Base-by-base conservation (phyloP, 2,888 invertebrate species). In the Archaeoteleia sp. region DNA sequence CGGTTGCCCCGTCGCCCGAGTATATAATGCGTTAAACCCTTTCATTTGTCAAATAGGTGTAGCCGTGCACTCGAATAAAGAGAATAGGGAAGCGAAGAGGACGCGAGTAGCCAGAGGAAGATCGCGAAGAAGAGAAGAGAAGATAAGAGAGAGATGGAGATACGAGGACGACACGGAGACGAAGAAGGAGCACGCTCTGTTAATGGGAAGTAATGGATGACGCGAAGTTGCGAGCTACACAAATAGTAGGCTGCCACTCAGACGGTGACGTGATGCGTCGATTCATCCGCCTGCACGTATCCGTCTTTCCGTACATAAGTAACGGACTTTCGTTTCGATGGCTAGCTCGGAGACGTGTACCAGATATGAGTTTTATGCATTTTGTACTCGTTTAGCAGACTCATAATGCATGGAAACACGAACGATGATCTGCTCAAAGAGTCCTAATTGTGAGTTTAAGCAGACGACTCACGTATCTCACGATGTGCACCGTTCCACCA, bases 181-280 rank as follows among this genome's bases (percentile, higher is more conserved):
- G 42, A 60, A 65, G 72, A 72, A 67, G 70, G 69, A 71, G 71
- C 70, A 67, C 67, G 67, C 70, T 73, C 68, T 63, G 73, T 78
- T 77, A 77, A 79, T 77, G 74, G 74, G 78, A 76, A 75, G 77
- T 77, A 79, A 73, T 70, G 67, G 70, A 70, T 49, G 68, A 70
- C 55, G 55, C 65, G 54, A 55, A 67, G 58, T 67, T 58, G 61
- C 62, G 66, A 70, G 70, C 62, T 61, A 35, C 65, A 71, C 73
- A 69, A 73, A 71, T 67, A 79, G 71, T 65, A 63, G 67, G 57
- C 71, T 58, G 61, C 51, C 57, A 67, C 63, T 65, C 57, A 68
- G 62, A 58, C 57, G 37, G 53, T 57, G 60, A 63, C 67, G 61
- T 67, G 55, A 63, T 55, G 57, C 61, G 57, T 67, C 67, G 63